phyloP scores from a whole-genome alignment of 1,140 invertebrate genomes.

The Monomorium pharaonis region DNA sequence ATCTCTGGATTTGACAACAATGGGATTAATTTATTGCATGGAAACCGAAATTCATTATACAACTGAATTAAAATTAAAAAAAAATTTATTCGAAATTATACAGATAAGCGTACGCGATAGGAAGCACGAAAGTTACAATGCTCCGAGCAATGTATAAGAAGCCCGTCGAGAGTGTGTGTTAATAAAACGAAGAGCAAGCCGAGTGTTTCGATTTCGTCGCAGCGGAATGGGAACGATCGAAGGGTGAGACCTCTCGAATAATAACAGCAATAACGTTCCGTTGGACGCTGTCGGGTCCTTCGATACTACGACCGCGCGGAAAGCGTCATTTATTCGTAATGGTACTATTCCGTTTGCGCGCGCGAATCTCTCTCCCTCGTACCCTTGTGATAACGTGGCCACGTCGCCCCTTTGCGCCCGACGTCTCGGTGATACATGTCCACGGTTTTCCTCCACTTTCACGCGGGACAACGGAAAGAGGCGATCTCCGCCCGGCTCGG shows the following conservation, averaged over 20 bases:
- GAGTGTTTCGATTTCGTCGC: slow-evolving; percentile 31
- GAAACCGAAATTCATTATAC: not conserved
- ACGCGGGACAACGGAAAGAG: not conserved
- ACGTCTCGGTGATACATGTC: slow-evolving; percentile 56
- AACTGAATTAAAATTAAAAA: not conserved
- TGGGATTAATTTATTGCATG: not conserved
- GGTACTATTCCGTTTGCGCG: slow-evolving; percentile 24
- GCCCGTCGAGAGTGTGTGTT: not conserved
- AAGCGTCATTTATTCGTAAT: slow-evolving; percentile 71
- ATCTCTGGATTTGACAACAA: not conserved
- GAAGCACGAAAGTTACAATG: not conserved
- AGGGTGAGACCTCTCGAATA: not conserved
- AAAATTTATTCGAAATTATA: slow-evolving; percentile 3
- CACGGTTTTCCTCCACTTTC: not conserved
- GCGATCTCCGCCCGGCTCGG: not conserved
- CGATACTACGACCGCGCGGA: not conserved
- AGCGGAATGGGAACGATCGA: not conserved
- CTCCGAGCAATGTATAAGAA: not conserved
- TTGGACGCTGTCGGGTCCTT: not conserved
- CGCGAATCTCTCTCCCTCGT: not conserved
- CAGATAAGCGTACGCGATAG: not conserved
- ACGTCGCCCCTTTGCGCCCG: slow-evolving; percentile 45
- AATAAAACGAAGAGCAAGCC: slow-evolving; percentile 7
- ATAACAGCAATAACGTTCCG: slow-evolving; percentile 25
- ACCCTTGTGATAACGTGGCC: slow-evolving; percentile 39